Conservation (phyloP, 1,140 invertebrate species). For the Polypedilum vanderplanki region DNA sequence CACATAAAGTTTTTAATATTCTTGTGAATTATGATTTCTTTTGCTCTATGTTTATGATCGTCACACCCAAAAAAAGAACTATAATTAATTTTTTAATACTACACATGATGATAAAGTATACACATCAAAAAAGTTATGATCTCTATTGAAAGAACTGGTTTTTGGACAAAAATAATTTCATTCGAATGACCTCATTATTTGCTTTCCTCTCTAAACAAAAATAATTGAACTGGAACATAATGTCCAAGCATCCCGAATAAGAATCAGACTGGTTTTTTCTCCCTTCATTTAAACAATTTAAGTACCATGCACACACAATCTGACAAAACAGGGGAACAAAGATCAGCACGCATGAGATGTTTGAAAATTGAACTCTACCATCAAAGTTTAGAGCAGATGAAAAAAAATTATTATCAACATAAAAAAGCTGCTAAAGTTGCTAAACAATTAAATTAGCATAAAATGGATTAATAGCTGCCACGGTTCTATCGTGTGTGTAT, state of each 20-base stretch:
- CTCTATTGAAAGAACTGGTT: too few species aligned
- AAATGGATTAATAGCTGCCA: conserved; percentile 11
- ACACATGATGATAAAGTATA: too few species aligned
- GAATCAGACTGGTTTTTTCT: conserved; percentile 16
- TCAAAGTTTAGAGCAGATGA: background rate
- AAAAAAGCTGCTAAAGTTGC: background rate
- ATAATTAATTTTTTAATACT: too few species aligned
- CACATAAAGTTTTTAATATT: too few species aligned
- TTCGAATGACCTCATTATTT: conserved; percentile 7
- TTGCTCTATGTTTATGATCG: background rate
- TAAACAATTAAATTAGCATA: conserved; percentile 21
- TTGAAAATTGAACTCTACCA: background rate
- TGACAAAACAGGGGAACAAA: conserved; percentile 16
- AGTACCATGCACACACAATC: conserved; percentile 2
- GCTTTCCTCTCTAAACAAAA: background rate
- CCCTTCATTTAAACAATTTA: background rate
- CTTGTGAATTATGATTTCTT: background rate
- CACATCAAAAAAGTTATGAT: too few species aligned
- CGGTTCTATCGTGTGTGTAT: background rate
- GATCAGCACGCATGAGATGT: background rate
- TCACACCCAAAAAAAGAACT: background rate
- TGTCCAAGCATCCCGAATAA: conserved; percentile 1
- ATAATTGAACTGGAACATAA: conserved; percentile 17
- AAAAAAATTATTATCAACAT: background rate
- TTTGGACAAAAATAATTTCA: background rate